Evolutionary conservation across 2,888 invertebrate genomes (phyloP), one percentile per base, ranked within the genome.

Genomic region (Sisyra nigra): DNA sequence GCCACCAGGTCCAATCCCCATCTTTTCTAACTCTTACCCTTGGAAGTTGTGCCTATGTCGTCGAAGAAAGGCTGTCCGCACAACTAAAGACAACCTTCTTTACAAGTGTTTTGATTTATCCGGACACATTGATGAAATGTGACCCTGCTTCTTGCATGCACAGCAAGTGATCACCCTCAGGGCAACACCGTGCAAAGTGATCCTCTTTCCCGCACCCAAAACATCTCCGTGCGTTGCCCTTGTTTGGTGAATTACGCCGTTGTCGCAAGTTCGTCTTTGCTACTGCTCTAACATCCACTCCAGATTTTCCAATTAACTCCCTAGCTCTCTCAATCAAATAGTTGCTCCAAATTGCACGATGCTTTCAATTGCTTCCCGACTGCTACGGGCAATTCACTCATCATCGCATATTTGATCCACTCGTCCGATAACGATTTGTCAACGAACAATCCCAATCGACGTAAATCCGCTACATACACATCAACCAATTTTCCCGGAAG

Each of bases 281-380:
- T 5, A 5, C 32, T 5, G 32, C 32, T 31, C 32, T 11, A 31
- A 5, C 32, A 31, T 31, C 32, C 32, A 5, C 32, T 3, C 5
- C 32, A 2, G 32, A 31, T 5, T 3, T 31, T 3, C 32, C 5
- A 5, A 31, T 31, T 31, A 31, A 31, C 5, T 3, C 32, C 5
- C 32, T 31, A 31, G 32, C 32, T 5, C 36, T 36, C 17, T 13
- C 36, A 36, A 41, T 15, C 35, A 31, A 35, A 29, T n/a, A n/a
- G n/a, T 1, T 65, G 69, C 24, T 14, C 34, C 34, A 11, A 11
- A 34, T 8, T 34, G 8, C 34, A 14, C 15, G 34, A 9, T n/a
- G 11, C 3, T 11, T 14, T 13, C 9, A 35, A 13, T 13, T 35
- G 35, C 13, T 35, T 9, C 35, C 35, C 7, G 3, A 34, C 11